phyloP scores from a whole-genome alignment of 2,113 vertebrate genomes.

The Prunella fulvescens region DNA sequence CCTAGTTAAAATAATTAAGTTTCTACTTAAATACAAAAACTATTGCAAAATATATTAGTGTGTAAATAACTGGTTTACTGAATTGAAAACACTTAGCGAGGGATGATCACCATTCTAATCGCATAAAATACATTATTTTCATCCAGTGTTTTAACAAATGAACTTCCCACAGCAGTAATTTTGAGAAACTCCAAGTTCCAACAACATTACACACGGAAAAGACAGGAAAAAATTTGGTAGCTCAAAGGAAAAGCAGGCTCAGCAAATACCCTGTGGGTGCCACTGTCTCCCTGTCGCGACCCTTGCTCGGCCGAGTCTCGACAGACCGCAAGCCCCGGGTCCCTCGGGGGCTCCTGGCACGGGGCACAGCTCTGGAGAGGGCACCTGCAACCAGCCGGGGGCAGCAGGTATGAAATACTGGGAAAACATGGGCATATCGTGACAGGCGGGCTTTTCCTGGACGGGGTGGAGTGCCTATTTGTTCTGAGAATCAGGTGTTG shows the following conservation, averaged over 20 bases:
- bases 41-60: fast-evolving
- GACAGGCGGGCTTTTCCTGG: fast-evolving
- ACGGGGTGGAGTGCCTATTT: fast-evolving
- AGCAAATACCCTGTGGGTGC: background rate
- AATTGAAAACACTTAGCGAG: background rate
- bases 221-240: fast-evolving
- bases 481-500: fast-evolving
- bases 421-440: fast-evolving
- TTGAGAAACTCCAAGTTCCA: background rate
- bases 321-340: background rate
- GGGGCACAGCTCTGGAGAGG: fast-evolving
- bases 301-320: fast-evolving
- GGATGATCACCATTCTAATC: background rate
- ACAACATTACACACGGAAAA: background rate
- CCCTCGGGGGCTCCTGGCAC: fast-evolving
- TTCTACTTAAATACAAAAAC: background rate
- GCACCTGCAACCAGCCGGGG: background rate
- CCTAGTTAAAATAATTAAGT: slow-evolving; percentile 72
- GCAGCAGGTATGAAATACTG: fast-evolving
- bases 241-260: fast-evolving
- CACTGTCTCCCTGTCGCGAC: fast-evolving
- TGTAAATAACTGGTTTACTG: background rate
- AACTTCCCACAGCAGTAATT: background rate
- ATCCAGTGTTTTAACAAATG: background rate
- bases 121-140: background rate